Percentiles rank a stretch among this genome's conserved stretches.
phyloP scores from a whole-genome alignment of 92 coral and sea anemone species.

The Bergia puertoricense region DNA sequence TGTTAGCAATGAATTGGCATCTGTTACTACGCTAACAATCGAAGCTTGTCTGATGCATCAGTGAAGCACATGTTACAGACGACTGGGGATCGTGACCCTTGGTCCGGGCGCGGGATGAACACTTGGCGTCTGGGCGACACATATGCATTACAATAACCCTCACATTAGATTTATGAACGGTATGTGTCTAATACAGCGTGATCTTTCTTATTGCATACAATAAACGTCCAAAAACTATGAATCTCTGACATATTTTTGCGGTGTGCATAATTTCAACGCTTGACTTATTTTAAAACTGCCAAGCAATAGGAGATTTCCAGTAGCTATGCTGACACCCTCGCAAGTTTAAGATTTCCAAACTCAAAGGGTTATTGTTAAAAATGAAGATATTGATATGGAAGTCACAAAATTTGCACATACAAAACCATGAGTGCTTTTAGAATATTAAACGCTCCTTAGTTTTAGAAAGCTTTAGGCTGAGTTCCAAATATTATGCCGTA shows the following conservation, averaged over 20 bases:
- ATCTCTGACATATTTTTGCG: too few species aligned
- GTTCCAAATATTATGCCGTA: not conserved
- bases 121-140: slow-evolving; percentile 17
- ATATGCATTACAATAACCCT: slow-evolving; percentile 21
- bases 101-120: not conserved
- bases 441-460: not conserved
- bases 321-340: not conserved
- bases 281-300: not conserved
- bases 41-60: slow-evolving; percentile 21
- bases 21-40: slow-evolving; percentile 27
- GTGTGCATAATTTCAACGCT: not conserved
- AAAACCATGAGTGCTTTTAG: not conserved
- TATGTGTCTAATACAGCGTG: not conserved
- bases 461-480: not conserved
- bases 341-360: slow-evolving; percentile 21
- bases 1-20: slow-evolving; percentile 7
- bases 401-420: not conserved
- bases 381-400: not conserved
- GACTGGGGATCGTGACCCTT: not conserved
- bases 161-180: slow-evolving; percentile 32
- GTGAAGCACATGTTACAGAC: slow-evolving; percentile 37
- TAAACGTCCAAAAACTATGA: not conserved
- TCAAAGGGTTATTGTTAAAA: slow-evolving; percentile 42
- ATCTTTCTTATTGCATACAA: not conserved
- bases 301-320: not conserved